Evolutionary conservation across 2,797 vertebrate genomes (phyloP).

Genomic region (Danio kyathit): DNA sequence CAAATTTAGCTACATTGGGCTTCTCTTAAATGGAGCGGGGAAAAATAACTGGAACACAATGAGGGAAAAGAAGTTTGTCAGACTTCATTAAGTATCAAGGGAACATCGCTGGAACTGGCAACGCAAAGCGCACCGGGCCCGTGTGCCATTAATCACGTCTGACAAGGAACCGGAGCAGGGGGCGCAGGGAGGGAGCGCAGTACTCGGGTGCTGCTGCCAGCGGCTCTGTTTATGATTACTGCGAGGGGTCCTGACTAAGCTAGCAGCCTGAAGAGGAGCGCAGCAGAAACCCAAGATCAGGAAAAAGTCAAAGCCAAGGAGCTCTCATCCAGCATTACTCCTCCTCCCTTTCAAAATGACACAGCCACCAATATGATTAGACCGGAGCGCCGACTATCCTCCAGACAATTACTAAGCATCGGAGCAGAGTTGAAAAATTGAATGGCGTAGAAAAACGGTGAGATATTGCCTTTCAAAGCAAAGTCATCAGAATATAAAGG

Average conservation of each 20-base stretch:
- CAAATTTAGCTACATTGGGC: constrained; percentile 74
- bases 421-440: constrained; percentile 35
- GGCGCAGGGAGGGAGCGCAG: constrained; percentile 45
- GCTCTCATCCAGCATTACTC: constrained; percentile 55
- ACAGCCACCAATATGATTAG: constrained; percentile 40
- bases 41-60: constrained; percentile 72
- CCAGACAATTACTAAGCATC: constrained; percentile 40
- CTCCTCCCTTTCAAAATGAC: constrained; percentile 32
- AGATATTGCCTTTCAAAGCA: constrained; percentile 42
- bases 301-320: constrained; percentile 58
- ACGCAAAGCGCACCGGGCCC: constrained; percentile 78
- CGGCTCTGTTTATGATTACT: constrained; percentile 83
- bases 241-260: constrained; percentile 59
- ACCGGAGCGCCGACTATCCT: constrained; percentile 17
- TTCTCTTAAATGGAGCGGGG: constrained; percentile 74
- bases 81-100: constrained; percentile 89
- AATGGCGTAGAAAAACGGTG: constrained; percentile 37
- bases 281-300: constrained; percentile 55
- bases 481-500: constrained; percentile 39
- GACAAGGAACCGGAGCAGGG: constrained; percentile 79
- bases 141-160: constrained; percentile 86
- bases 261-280: constrained; percentile 41
- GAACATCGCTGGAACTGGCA: constrained; percentile 86
- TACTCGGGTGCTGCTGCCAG: constrained; percentile 70
- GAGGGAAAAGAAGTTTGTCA: constrained; percentile 92